Percentiles rank a stretch among this genome's conserved stretches.
Evolutionary conservation across 2,113 vertebrate genomes (phyloP).

Genomic region (Ceyx margarethae): DNA sequence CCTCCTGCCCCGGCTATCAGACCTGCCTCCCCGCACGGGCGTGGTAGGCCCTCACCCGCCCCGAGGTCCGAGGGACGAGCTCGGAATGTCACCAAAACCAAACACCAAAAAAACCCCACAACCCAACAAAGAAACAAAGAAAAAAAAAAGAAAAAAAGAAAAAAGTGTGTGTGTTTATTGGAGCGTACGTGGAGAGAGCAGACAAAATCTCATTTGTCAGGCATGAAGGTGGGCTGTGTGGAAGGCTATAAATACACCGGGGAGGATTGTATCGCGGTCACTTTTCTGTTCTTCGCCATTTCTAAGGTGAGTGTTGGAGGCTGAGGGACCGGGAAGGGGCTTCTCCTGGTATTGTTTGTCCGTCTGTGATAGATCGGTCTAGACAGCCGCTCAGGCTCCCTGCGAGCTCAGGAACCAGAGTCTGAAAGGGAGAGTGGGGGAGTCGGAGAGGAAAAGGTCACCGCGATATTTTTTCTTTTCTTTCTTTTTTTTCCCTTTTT

Average conservation of each 20-base stretch:
- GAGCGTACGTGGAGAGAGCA: slow-evolving; percentile 45
- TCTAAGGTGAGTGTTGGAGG: slow-evolving; percentile 68
- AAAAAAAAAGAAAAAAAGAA: background rate
- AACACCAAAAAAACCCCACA: background rate
- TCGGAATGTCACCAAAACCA: slow-evolving; percentile 19
- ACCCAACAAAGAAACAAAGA: background rate
- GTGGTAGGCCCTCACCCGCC: background rate
- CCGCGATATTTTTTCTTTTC: background rate
- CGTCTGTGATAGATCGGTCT: slow-evolving; percentile 80
- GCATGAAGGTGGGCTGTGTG: slow-evolving; percentile 64
- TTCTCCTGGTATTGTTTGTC: slow-evolving; percentile 73
- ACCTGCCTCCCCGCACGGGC: background rate
- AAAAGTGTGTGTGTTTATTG: slow-evolving; percentile 45
- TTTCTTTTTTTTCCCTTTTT: background rate
- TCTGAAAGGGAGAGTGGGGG: slow-evolving; percentile 60
- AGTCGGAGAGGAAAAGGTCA: slow-evolving; percentile 68
- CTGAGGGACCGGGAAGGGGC: slow-evolving; percentile 53
- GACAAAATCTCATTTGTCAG: slow-evolving; percentile 68
- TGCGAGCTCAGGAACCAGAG: slow-evolving; percentile 70
- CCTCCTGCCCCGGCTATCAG: background rate
- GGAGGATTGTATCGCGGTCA: slow-evolving; percentile 45
- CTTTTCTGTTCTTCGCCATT: slow-evolving; percentile 58
- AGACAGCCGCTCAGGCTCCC: slow-evolving; percentile 81
- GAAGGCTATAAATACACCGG: slow-evolving; percentile 38
- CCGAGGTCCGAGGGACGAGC: background rate